A percentile compares a stretch with the other conserved stretches of the same genome.
phyloP scores from a whole-genome alignment of 2,888 invertebrate genomes.

The Minunthozetes semirufus region DNA sequence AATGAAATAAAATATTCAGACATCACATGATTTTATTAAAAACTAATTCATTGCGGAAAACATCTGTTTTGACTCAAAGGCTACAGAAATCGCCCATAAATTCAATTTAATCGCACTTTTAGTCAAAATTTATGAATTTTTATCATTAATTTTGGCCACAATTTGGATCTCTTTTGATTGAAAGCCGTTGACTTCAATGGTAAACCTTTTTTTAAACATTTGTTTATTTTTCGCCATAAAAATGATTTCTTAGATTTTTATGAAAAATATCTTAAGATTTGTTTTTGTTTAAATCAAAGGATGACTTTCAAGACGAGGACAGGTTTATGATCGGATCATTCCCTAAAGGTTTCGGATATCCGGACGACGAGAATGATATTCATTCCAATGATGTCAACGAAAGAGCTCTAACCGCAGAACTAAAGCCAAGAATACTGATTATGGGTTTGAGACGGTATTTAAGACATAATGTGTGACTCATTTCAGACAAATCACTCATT shows the following conservation, averaged over 20 bases:
- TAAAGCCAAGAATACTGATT: conserved; percentile 83
- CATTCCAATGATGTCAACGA: conserved; percentile 51
- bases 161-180: background rate
- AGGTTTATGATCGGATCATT: conserved; percentile 60
- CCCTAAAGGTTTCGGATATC: conserved; percentile 87
- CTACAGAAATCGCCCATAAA: background rate
- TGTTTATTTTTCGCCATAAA: too few relatives aligned
- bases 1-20: too few relatives aligned
- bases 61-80: background rate
- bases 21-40: conserved; percentile 8
- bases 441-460: conserved; percentile 76
- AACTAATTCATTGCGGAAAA: background rate
- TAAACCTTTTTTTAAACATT: background rate
- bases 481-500: too few relatives aligned
- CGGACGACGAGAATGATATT: conserved; percentile 62
- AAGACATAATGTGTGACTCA: conserved; percentile 46
- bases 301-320: conserved; percentile 22
- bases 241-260: background rate
- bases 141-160: background rate
- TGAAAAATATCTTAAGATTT: background rate
- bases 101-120: background rate
- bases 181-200: background rate
- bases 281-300: background rate
- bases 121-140: background rate
- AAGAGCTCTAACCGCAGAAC: conserved; percentile 49